Percentiles rank a stretch among this genome's conserved stretches.
Conservation (phyloP, 2,113 vertebrate genomes). For the Emydura subglobosa region DNA sequence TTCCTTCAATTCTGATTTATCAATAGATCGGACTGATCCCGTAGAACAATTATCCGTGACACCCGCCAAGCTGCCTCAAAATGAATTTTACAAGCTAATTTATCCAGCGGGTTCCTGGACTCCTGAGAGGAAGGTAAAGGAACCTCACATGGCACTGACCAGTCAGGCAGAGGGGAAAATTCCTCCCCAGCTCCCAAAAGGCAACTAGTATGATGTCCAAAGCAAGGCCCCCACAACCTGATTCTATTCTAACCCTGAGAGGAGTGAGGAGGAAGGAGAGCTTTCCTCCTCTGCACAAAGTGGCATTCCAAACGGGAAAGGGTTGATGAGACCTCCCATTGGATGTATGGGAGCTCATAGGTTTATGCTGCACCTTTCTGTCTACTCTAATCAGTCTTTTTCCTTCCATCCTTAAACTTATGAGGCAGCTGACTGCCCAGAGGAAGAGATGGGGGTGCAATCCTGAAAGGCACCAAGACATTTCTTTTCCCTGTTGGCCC, state of each 20-base stretch:
- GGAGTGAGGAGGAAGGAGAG: background rate
- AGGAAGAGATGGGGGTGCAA: background rate
- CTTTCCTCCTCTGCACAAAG: background rate
- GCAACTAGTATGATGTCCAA: background rate
- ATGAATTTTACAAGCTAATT: background rate
- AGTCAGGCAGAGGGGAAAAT: background rate
- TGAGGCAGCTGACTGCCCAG: background rate
- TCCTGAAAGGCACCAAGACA: background rate
- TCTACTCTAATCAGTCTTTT: background rate
- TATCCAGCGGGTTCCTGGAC: background rate
- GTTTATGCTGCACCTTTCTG: background rate
- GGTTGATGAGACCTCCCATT: background rate
- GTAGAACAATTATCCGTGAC: rapidly evolving
- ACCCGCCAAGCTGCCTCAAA: rapidly evolving
- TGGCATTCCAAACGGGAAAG: background rate
- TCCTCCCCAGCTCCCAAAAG: background rate
- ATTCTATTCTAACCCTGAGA: background rate
- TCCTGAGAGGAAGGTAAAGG: background rate
- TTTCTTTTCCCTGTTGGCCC: background rate
- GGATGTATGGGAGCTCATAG: background rate
- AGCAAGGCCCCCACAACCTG: too few species aligned
- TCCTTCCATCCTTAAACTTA: background rate
- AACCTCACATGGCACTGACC: background rate
- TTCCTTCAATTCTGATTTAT: background rate
- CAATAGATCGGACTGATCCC: rapidly evolving